Percentiles rank a stretch among this genome's conserved stretches.
These are phyloP conservation scores for Mylabris sibirica DNA, from an alignment of 2,888 invertebrate genomes.

Conservation along the genomic window DNA sequence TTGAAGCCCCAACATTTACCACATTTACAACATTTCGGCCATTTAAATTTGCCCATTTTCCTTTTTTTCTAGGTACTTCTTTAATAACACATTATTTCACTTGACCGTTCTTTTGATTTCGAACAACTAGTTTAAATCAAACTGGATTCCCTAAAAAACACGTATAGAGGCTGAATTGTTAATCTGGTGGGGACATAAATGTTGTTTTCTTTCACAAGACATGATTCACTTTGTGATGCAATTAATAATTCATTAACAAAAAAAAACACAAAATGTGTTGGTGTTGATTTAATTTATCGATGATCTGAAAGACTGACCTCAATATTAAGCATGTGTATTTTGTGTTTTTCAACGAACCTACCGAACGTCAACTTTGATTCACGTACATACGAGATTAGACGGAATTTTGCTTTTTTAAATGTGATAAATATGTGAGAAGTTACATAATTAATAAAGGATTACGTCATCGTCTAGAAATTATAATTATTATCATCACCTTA, in stretches of 20 bases:
- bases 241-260: slow-evolving; percentile 3
- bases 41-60: slow-evolving; percentile 47
- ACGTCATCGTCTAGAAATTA: not conserved
- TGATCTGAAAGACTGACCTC: not conserved
- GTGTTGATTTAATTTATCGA: not conserved
- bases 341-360: not conserved
- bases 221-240: not conserved
- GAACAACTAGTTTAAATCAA: not conserved
- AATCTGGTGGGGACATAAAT: not conserved
- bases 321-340: not conserved
- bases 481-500: not conserved
- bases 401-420: not conserved
- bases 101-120: not conserved
- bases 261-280: too few relatives aligned
- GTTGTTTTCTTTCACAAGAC: not conserved
- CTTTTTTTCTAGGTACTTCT: not conserved
- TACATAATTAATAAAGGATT: not conserved
- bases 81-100: slow-evolving; percentile 7
- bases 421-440: not conserved
- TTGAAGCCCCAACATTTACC: slow-evolving; percentile 47
- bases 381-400: not conserved
- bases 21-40: slow-evolving; percentile 48
- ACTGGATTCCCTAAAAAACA: not conserved
- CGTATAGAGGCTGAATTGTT: not conserved
- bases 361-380: not conserved